Base-by-base conservation (phyloP, 2,888 invertebrate genomes). In the Cordilura impudica region DNA sequence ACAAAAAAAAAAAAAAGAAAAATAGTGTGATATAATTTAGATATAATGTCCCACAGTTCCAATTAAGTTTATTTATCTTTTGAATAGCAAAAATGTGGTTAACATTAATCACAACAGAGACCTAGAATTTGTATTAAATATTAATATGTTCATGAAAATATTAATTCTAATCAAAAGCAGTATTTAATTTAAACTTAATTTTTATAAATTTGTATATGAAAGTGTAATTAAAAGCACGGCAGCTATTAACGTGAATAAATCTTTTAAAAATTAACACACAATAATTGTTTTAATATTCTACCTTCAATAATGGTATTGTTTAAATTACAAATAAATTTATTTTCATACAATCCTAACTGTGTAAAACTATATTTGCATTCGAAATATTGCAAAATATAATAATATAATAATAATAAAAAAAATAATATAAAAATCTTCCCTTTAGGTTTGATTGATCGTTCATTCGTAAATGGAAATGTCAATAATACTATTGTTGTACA, bases 211-310 rank as follows among this genome's bases (percentile, higher is more conserved):
- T 35, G 4, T 35, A 39, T 39, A 39, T 35, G n/a, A 39, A 39
- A 39, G 35, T 39, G n/a, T 56, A 67, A 56, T 58, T 47, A 47
- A 47, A 35, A 18, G 21, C 23, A 35, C 29, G n/a, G 35, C n/a
- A 35, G 18, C 47, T 69, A 58, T 69, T 56, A 47, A 69, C 58
- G 56, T 47, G 58, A 58, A 58, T 58, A 58, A 69, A 47, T 69
- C 16, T 47, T 69, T 31, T 58, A 14, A 23, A 47, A 49, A 69
- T 69, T 49, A 69, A 69, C 23, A 69, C 56, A 49, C 47, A 58
- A 56, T 69, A 21, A 69, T 47, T 58, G 2, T 14, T 58, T 69
- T 23, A 58, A 69, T 69, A 69, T 58, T 58, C 31, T 58, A 58
- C 56, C 58, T 69, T 69, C 56, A 47, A 58, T 58, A 49, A n/a